Conservation (phyloP, 1,140 invertebrate species). For the Diorhabda carinulata region DNA sequence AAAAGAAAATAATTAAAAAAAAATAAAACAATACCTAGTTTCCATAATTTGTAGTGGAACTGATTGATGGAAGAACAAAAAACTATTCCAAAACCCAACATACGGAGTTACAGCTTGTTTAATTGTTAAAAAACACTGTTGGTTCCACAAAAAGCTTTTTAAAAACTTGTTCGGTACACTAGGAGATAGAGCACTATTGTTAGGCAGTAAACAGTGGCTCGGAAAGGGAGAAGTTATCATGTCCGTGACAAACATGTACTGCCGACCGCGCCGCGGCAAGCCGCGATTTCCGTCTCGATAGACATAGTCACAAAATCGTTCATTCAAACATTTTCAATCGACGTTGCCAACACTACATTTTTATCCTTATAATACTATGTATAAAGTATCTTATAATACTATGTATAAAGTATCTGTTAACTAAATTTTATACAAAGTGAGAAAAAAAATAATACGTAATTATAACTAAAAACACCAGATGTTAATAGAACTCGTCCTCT, state of each 20-base stretch:
- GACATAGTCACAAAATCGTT: background rate
- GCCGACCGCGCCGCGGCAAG: slow-evolving; percentile 28
- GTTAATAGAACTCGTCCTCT: no score
- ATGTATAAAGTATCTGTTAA: no score
- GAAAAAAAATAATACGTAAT: no score
- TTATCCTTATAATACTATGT: no score
- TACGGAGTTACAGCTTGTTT: slow-evolving; percentile 40
- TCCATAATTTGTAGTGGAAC: slow-evolving; percentile 35
- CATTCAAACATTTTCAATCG: background rate
- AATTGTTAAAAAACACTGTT: slow-evolving; percentile 37
- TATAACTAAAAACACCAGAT: no score
- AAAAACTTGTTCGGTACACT: slow-evolving; percentile 29
- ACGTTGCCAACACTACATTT: background rate
- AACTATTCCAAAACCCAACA: slow-evolving; percentile 43
- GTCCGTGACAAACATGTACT: slow-evolving; percentile 44
- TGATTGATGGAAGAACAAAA: slow-evolving; percentile 35
- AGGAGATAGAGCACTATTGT: slow-evolving; percentile 25
- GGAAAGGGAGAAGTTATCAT: slow-evolving; percentile 44
- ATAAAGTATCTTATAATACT: no score
- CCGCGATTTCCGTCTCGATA: slow-evolving; percentile 9
- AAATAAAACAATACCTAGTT: slow-evolving; percentile 33
- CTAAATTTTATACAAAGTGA: no score
- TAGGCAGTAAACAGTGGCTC: slow-evolving; percentile 38
- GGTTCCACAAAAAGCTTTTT: slow-evolving; percentile 40
- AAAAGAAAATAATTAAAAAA: background rate